Evolutionary conservation across 2,113 vertebrate species (phyloP), one percentile per base, ranked within the genome.

Genomic region (Ptilorrhoa leucosticta): DNA sequence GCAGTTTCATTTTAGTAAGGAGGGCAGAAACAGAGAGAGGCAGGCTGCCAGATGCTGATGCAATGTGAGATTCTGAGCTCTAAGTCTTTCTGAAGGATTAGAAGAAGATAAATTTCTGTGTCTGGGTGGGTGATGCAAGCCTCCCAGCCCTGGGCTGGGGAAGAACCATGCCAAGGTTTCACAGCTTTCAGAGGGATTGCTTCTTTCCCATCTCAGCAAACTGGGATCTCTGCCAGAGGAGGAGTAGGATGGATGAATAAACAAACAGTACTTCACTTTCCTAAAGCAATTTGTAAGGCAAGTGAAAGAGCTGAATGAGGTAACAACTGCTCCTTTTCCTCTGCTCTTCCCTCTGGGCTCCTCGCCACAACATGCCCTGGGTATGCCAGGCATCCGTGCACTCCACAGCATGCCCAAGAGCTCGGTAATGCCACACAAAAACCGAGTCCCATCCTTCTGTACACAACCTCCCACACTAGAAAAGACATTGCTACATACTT

Each of bases 201-300:
- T 89, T 58, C 60, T 69, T 83, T 89, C 66, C 44, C 20, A 40
- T 85, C 28, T 50, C 65, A 85, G 19, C 28, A 4, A n/a, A 42
- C 82, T 83, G 85, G 95, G 92, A 87, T 88, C 79, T 72, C 66
- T 90, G 94, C 96, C 95, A 95, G 70, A 61, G 0, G 11, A 76
- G 37, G 48, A 93, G 77, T 47, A 81, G 68, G 64, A 53, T 17
- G 65, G 6, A 21, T 76, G 71, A 83, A 57, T 80, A 96, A 96
- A 93, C 83, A 96, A 95, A 90, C 28, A 61, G 18, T n/a, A 37
- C 53, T 91, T 90, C 44, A 80, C 66, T 93, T 95, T 90, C 63
- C 65, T 57, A 54, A 95, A 77, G 75, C 58, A 60, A 63, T 69
- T 85, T 6, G 11, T 79, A 94, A 65, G 63, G 63, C 86, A 76